Evolutionary conservation across 2,888 invertebrate genomes (phyloP), one percentile per base, ranked within the genome.

Genomic region (Plebejus argus): DNA sequence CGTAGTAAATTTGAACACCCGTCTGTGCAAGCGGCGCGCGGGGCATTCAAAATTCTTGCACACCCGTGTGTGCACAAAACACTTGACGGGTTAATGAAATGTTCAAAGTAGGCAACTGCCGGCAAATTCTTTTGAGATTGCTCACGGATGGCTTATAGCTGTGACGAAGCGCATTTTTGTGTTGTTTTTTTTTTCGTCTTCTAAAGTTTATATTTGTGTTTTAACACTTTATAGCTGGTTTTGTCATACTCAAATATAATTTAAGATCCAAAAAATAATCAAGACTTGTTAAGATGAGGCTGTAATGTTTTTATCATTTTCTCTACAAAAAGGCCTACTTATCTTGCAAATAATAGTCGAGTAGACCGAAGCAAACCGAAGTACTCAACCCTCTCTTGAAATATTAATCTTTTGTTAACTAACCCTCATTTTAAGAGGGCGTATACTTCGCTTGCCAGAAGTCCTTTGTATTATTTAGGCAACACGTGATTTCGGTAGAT

Each of bases 401-500:
- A 72, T 72, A 39, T 45, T 72, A 72, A 45, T 23, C 72, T 45
- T 72, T 72, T 72, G 72, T 72, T 8, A 20, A 20, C 20, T 39
- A 39, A 39, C 72, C 72, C 72, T 72, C 45, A 12, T 10, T 45
- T 45, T 12, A 20, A 72, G 15, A 45, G 66, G 28, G 66, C 6
- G 10, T 39, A 71, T 10, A n/a, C 39, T 71, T 23, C 23, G 71
- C 18, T 20, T 39, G n/a, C 12, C 5, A 72, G 20, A 6, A 39
- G 6, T 39, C 72, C 72, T 45, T 72, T 72, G 72, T 72, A 23
- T 20, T 72, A 20, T 72, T 45, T 72, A n/a, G 10, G 20, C 39
- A 72, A 39, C 72, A n/a, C 72, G 72, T 72, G 72, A 66, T 66
- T 66, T 66, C 23, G 66, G 45, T 72, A 33, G 23, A 45, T 45